These are phyloP conservation scores for Xiphophorus maculatus DNA, from an alignment of 2,113 vertebrate species.

Conservation along the genomic window DNA sequence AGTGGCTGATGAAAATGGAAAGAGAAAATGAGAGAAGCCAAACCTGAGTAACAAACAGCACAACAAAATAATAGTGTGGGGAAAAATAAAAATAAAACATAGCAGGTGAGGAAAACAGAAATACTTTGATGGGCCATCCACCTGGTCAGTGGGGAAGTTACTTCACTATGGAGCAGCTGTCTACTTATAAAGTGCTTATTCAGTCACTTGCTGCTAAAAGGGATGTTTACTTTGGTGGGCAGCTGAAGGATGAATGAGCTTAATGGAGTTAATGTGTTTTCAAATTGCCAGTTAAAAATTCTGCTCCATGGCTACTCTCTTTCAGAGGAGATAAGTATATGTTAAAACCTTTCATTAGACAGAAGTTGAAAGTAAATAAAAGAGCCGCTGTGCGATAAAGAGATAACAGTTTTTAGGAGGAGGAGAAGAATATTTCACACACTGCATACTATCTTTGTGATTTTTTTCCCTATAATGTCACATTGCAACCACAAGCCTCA, in stretches of 20 bases:
- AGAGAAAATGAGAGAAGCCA: slow-evolving; percentile 25
- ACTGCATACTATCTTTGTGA: neutral
- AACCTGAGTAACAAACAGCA: slow-evolving; percentile 12
- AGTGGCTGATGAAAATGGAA: slow-evolving; percentile 54
- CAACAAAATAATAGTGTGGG: slow-evolving; percentile 2
- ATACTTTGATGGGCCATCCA: neutral
- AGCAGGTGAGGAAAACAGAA: slow-evolving; percentile 2
- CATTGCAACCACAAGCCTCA: neutral
- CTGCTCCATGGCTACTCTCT: slow-evolving; percentile 2
- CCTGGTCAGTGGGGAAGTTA: slow-evolving; percentile 5
- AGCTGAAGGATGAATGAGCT: neutral
- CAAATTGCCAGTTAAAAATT: slow-evolving; percentile 2
- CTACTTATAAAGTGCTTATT: neutral
- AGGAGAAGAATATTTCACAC: neutral
- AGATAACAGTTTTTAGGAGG: neutral
- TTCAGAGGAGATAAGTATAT: neutral
- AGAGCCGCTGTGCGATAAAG: neutral
- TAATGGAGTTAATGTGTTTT: neutral
- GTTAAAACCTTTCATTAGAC: neutral
- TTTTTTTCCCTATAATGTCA: neutral
- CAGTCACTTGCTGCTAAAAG: slow-evolving; percentile 6
- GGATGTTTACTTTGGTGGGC: neutral
- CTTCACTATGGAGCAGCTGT: slow-evolving; percentile 11
- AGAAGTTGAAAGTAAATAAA: neutral
- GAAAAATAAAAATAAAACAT: too few species aligned